A percentile compares a stretch with the other conserved stretches of the same genome.
These are phyloP conservation scores for Zapus hudsonius DNA, from an alignment of 2,113 vertebrate genomes.

Conservation along the genomic window DNA sequence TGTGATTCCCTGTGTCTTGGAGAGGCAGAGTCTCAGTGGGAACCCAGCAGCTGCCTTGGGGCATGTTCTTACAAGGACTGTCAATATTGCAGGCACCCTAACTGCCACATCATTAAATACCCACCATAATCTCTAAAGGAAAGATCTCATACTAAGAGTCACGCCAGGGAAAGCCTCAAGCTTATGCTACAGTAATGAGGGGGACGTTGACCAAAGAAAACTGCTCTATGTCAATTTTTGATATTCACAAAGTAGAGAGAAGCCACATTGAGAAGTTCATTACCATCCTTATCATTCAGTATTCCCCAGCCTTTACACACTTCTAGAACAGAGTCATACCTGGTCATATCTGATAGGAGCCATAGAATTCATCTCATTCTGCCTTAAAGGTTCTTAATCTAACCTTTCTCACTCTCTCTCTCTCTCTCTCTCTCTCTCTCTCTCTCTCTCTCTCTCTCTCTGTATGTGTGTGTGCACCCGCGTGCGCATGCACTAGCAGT, in stretches of 20 bases:
- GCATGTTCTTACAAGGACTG: neutral
- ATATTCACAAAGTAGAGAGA: neutral
- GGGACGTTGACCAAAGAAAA: neutral
- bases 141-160: neutral
- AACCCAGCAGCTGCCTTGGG: neutral
- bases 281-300: neutral
- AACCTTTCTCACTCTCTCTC: neutral
- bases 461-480: too few species aligned
- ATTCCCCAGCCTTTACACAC: neutral
- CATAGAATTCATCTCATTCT: neutral
- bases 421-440: too few species aligned
- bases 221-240: neutral
- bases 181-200: neutral
- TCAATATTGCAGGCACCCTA: too few species aligned
- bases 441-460: too few species aligned
- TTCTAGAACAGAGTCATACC: neutral
- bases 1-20: neutral
- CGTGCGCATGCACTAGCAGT: too few species aligned
- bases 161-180: neutral
- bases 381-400: neutral
- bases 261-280: neutral
- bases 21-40: neutral
- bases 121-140: neutral
- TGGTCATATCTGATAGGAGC: neutral
- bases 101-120: neutral